A percentile compares a stretch with the other conserved stretches of the same genome.
phyloP scores from a whole-genome alignment of 2,888 invertebrate genomes.

The Nomada goodeniana region DNA sequence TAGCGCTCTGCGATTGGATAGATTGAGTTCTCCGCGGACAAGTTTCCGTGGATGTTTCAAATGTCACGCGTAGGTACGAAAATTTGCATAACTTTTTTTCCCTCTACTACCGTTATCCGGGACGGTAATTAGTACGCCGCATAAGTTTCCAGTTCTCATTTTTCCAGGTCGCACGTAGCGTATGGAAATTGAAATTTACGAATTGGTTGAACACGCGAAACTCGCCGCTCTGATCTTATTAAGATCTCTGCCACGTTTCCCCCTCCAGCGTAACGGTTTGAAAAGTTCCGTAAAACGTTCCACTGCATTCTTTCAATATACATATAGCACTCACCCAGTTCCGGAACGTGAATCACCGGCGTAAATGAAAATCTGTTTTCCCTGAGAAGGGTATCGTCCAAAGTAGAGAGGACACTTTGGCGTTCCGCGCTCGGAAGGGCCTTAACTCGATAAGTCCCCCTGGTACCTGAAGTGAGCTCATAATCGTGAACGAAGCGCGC shows the following conservation, averaged over 20 bases:
- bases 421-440: conserved; percentile 51
- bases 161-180: not conserved
- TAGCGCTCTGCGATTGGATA: not conserved
- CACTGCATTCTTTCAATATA: not conserved
- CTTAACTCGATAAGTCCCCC: conserved; percentile 73
- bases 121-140: not conserved
- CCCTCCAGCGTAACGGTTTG: no score
- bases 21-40: conserved; percentile 7
- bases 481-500: conserved; percentile 74
- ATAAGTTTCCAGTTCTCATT: not conserved
- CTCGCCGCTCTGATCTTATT: no score
- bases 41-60: conserved; percentile 17
- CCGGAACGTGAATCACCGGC: conserved; percentile 18
- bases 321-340: not conserved
- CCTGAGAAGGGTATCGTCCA: conserved; percentile 17
- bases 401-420: conserved; percentile 43
- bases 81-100: conserved; percentile 18
- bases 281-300: no score
- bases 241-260: no score
- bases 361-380: conserved; percentile 31
- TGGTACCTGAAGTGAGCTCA: conserved; percentile 74
- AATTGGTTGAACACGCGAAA: not conserved
- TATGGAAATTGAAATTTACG: not conserved
- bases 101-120: no score
- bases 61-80: conserved; percentile 14